phyloP scores from a whole-genome alignment of 2,888 invertebrate genomes.

The Chloromyia formosa region DNA sequence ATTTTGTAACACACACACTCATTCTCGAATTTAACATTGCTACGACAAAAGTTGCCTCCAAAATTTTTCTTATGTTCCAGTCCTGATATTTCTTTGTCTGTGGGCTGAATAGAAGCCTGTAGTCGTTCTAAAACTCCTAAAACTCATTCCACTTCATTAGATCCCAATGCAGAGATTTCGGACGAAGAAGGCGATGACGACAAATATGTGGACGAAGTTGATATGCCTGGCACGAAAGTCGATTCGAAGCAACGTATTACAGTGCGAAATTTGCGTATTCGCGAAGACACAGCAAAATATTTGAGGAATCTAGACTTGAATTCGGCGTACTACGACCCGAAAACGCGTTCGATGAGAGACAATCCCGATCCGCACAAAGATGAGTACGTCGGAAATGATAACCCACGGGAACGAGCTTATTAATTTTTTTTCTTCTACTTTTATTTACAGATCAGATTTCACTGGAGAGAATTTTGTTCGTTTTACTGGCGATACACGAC shows the following conservation, averaged over 20 bases:
- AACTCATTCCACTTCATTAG: conserved; percentile 52
- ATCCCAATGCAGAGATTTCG: conserved; percentile 74
- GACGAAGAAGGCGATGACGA: conserved; percentile 88
- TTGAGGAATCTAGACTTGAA: conserved; percentile 94
- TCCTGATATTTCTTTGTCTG: too few species aligned
- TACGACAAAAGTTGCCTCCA: too few species aligned
- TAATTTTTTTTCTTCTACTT: conserved; percentile 15
- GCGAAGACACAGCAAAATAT: conserved; percentile 99
- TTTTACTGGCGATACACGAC: conserved; percentile 91
- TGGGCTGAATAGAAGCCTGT: too few species aligned
- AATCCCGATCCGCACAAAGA: conserved; percentile 81
- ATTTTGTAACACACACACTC: too few species aligned
- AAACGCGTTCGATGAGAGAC: conserved; percentile 98
- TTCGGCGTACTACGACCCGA: conserved; percentile 99
- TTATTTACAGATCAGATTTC: conserved; percentile 76
- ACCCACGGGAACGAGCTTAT: neutral
- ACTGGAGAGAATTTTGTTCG: conserved; percentile 97
- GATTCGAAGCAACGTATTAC: conserved; percentile 99
- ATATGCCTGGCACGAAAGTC: conserved; percentile 99
- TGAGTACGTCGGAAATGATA: conserved; percentile 67
- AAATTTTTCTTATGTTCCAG: too few species aligned
- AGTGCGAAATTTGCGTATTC: conserved; percentile 95
- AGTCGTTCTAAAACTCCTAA: neutral
- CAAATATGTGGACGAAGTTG: conserved; percentile 91
- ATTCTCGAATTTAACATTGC: too few species aligned